These are phyloP conservation scores for Philotrypesis tridentata DNA, from an alignment of 1,140 invertebrate genomes.

Conservation along the genomic window DNA sequence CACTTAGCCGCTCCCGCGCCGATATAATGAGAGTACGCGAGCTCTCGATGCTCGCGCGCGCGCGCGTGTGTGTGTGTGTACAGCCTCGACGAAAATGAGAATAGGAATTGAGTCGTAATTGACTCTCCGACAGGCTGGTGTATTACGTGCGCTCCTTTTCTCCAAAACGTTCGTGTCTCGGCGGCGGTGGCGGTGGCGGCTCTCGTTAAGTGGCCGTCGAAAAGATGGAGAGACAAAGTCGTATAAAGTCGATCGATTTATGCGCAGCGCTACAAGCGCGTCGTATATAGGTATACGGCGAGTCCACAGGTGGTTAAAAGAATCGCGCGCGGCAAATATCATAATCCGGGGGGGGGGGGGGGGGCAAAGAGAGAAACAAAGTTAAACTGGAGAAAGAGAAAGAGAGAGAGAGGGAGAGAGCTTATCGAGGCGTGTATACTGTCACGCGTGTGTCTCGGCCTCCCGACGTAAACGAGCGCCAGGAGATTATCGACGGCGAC, in stretches of 20 bases:
- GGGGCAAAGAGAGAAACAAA: background rate
- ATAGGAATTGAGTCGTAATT: background rate
- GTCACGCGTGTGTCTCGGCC: background rate
- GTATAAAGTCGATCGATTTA: background rate
- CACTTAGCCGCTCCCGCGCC: background rate
- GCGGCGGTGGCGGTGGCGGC: no score
- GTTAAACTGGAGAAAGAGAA: background rate
- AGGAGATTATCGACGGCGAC: background rate
- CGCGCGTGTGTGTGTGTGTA: no score
- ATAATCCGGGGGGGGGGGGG: background rate
- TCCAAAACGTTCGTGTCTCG: no score
- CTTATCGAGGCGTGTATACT: slow-evolving; percentile 9
- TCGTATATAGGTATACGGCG: no score
- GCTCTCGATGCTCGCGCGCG: background rate
- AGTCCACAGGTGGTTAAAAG: background rate
- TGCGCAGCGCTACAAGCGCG: no score
- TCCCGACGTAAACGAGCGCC: slow-evolving; percentile 14
- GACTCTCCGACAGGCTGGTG: background rate
- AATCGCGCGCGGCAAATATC: background rate
- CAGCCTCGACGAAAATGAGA: slow-evolving; percentile 7
- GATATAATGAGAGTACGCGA: background rate
- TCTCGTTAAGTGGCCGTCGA: background rate
- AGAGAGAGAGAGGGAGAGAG: no score
- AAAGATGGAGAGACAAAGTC: background rate
- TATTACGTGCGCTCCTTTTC: no score